Evolutionary conservation across 2,888 invertebrate genomes (phyloP).

Genomic region (Elysia crispata): DNA sequence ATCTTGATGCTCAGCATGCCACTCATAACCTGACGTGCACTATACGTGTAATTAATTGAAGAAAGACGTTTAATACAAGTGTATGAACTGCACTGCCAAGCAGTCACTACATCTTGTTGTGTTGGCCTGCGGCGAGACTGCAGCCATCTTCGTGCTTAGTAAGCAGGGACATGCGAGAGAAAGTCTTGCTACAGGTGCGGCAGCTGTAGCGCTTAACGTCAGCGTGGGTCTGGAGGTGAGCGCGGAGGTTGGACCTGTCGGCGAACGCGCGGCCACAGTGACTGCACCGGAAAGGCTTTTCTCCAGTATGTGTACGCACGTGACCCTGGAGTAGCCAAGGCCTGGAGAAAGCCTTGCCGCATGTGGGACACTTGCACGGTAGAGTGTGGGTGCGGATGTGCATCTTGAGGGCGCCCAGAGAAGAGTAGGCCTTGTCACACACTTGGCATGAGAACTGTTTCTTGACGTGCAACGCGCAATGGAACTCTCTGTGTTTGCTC

Average conservation of each 20-base stretch:
- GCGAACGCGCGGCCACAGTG: constrained; percentile 98
- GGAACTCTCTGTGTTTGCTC: constrained; percentile 95
- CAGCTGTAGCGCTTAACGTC: constrained; percentile 98
- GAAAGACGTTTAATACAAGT: no score
- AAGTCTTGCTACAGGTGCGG: constrained; percentile 95
- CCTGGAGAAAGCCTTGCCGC: constrained; percentile 97
- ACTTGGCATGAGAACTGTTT: constrained; percentile 97
- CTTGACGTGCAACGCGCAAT: constrained; percentile 87
- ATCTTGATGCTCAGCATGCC: no score
- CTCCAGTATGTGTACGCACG: constrained; percentile 97
- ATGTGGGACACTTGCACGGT: constrained; percentile 97
- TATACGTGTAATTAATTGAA: no score
- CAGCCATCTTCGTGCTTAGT: constrained; percentile 85
- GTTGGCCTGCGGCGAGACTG: no score
- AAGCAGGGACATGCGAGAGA: constrained; percentile 96
- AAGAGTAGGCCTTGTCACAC: constrained; percentile 96
- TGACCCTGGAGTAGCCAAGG: constrained; percentile 99
- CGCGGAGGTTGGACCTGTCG: constrained; percentile 95
- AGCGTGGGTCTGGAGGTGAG: constrained; percentile 97
- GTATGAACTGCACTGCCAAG: no score
- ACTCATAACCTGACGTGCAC: no score
- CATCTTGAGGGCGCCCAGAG: constrained; percentile 97
- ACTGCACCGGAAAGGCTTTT: constrained; percentile 97
- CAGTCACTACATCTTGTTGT: no score
- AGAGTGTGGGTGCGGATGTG: constrained; percentile 98